A percentile compares a stretch with the other conserved stretches of the same genome.
Evolutionary conservation across 2,113 vertebrate species (phyloP).

Genomic region (Rana temporaria): DNA sequence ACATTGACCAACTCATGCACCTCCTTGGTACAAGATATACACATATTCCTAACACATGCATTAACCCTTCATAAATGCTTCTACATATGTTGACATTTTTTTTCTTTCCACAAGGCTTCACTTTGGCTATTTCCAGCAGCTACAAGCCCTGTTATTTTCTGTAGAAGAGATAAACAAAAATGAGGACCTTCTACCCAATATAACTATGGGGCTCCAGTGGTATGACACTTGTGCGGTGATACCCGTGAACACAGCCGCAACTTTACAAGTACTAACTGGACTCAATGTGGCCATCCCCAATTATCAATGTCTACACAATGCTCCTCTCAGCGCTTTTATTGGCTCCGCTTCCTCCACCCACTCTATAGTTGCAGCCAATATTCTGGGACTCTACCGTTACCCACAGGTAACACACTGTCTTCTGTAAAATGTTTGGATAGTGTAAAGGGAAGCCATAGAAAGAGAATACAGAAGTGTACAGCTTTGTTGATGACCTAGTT

Average conservation of each 20-base stretch:
- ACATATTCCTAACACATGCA: background rate
- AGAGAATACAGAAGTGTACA: background rate
- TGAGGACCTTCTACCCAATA: constrained; percentile 47
- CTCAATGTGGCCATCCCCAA: constrained; percentile 45
- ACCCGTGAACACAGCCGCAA: constrained; percentile 21
- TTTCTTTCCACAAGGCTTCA: constrained; percentile 17
- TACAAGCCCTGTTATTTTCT: constrained; percentile 55
- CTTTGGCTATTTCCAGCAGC: constrained; percentile 22
- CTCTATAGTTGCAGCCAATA: constrained; percentile 31
- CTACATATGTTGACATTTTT: background rate
- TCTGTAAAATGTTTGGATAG: background rate
- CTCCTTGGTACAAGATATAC: background rate
- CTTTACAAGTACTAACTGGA: constrained; percentile 49
- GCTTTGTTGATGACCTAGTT: too few relatives aligned
- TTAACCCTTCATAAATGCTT: background rate
- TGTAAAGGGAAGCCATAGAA: background rate
- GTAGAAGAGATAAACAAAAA: constrained; percentile 54
- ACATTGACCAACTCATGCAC: too few relatives aligned
- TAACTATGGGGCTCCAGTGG: constrained; percentile 55
- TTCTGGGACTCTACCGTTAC: constrained; percentile 48
- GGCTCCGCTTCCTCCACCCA: constrained; percentile 24
- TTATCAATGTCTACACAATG: constrained; percentile 40
- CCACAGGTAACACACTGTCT: constrained; percentile 49
- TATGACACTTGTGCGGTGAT: constrained; percentile 50
- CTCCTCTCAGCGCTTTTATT: constrained; percentile 35